Evolutionary conservation across 2,888 invertebrate species (phyloP), one percentile per base, ranked within the genome.

Genomic region (Caenorhabditis sp.): DNA sequence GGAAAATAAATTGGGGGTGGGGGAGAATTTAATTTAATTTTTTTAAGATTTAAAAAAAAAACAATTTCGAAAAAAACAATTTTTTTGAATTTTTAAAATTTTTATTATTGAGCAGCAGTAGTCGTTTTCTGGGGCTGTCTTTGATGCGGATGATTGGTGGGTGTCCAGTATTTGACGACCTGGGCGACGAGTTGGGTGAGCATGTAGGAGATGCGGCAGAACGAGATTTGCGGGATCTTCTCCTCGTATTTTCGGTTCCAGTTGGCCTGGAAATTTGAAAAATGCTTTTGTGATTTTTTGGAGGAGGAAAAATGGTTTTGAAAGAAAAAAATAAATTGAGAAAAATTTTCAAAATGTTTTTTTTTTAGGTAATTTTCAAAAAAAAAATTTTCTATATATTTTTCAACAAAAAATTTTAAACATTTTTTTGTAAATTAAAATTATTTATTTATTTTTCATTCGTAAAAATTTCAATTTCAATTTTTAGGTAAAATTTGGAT

Each of bases 171-270:
- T 24, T 61, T 76, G 37, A 68, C 60, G 1, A 26, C 3, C 22
- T 76, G 22, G 6, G 50, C 76, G 28, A 67, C 28, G 4, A 67
- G 32, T 24, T 76, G 60, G n/a, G 76, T 76, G 37, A 67, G 18
- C 53, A 76, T 67, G 20, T 67, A 67, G 0, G 76, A 67, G 24
- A 76, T 76, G 0, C 76, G 67, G 26, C 67, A 78, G 51, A 70
- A 58, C 0, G 65, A 37, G 13, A 78, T 55, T 9, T 44, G 26
- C n/a, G 70, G 70, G 40, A 70, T 60, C 22, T 58, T 18, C 8
- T 64, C 69, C 2, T 78, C 70, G 44, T 72, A 71, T 32, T 28
- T 71, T 5, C 79, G 47, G 11, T 71, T 60, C 72, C 71, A 80
- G 40, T 80, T 65, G 18, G 55, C 81, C 76, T 77, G 78, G n/a